phyloP scores from a whole-genome alignment of 1,140 invertebrate species.

The Platyura marginata region DNA sequence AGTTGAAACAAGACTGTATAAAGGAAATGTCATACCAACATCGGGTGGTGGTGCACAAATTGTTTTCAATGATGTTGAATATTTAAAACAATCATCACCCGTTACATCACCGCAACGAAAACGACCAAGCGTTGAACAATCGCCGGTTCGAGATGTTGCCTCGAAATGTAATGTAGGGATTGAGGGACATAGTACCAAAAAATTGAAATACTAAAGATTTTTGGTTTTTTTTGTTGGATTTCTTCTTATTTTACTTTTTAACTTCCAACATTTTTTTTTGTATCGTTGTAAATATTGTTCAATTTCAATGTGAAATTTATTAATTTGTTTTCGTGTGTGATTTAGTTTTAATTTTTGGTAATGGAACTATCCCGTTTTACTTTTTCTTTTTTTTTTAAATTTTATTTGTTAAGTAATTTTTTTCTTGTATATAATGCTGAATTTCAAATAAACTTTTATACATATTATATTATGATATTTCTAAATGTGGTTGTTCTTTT shows the following conservation, averaged over 20 bases:
- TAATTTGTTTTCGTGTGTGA: too few relatives aligned
- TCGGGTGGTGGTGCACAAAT: slow-evolving; percentile 86
- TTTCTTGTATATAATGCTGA: too few relatives aligned
- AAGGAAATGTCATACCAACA: slow-evolving; percentile 85
- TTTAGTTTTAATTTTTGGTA: too few relatives aligned
- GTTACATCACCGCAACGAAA: slow-evolving; percentile 21
- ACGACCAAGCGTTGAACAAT: slow-evolving; percentile 11
- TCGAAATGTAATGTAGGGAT: slow-evolving; percentile 21
- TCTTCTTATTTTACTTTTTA: neutral
- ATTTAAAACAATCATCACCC: slow-evolving; percentile 69
- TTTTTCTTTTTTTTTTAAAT: too few relatives aligned
- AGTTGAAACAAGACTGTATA: slow-evolving; percentile 81
- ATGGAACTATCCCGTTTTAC: too few relatives aligned
- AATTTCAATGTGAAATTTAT: too few relatives aligned
- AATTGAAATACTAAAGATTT: slow-evolving; percentile 14
- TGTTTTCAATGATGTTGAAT: slow-evolving; percentile 89
- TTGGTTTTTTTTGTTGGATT: neutral
- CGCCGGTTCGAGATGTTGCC: slow-evolving; percentile 13
- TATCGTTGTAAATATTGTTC: too few relatives aligned
- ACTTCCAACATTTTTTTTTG: too few relatives aligned
- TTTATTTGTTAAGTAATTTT: too few relatives aligned
- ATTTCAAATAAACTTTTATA: too few relatives aligned
- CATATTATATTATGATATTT: too few relatives aligned
- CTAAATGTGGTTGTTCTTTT: too few relatives aligned
- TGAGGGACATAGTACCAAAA: slow-evolving; percentile 21